phyloP scores from a whole-genome alignment of 1,140 invertebrate species.

The Littorina saxatilis region DNA sequence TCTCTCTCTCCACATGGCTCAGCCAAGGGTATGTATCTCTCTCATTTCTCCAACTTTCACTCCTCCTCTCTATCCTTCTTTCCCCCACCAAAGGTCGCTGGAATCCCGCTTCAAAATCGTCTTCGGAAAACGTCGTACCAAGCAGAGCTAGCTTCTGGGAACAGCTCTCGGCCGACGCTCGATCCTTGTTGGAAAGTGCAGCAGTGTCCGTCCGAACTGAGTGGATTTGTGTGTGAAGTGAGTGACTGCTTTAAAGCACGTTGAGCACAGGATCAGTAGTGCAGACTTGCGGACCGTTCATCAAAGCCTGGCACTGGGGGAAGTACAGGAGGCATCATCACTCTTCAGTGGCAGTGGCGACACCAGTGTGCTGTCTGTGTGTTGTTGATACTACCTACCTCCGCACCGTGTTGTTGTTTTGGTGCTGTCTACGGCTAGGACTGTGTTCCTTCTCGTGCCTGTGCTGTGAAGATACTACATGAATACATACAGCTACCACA shows the following conservation, averaged over 20 bases:
- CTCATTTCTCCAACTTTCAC: not conserved
- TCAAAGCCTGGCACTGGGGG: not conserved
- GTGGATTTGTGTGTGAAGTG: slow-evolving; percentile 28
- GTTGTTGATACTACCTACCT: too few species aligned
- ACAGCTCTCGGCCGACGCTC: not conserved
- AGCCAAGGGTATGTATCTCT: slow-evolving; percentile 61
- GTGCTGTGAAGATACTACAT: too few species aligned
- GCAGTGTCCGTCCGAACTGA: not conserved
- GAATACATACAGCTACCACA: too few species aligned
- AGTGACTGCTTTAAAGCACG: slow-evolving; percentile 17
- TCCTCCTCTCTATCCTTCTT: not conserved
- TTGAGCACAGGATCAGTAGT: not conserved
- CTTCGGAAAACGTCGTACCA: not conserved
- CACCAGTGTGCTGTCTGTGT: too few species aligned
- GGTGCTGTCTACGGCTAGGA: too few species aligned
- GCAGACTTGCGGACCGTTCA: not conserved
- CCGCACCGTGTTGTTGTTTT: too few species aligned
- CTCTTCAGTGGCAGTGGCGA: too few species aligned
- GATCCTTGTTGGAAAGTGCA: not conserved
- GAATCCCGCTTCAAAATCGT: not conserved
- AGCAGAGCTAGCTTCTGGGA: not conserved
- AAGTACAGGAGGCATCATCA: not conserved
- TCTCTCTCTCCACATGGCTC: slow-evolving; percentile 60
- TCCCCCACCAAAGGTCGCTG: not conserved
- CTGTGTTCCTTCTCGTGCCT: too few species aligned